A percentile compares a stretch with the other conserved stretches of the same genome.
These are phyloP conservation scores for Columba janthina DNA, from an alignment of 2,113 vertebrate genomes.

Conservation along the genomic window DNA sequence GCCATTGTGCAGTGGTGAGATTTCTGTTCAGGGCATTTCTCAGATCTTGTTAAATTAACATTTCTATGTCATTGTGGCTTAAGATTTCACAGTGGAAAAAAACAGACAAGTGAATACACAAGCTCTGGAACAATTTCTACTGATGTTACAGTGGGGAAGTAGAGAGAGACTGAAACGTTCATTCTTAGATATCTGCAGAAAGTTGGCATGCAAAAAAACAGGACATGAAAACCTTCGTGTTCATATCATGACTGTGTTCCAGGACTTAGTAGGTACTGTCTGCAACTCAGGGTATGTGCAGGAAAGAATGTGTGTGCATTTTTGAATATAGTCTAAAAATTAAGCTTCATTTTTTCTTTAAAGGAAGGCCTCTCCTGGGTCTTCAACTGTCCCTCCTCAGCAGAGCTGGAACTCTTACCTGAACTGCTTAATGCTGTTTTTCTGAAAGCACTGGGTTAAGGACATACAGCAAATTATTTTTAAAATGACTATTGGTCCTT, in stretches of 20 bases:
- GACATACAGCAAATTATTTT: background rate
- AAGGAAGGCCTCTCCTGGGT: background rate
- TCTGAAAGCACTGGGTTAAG: background rate
- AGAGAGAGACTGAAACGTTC: background rate
- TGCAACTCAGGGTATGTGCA: background rate
- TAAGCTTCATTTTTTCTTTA: background rate
- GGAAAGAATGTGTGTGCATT: background rate
- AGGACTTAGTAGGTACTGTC: background rate
- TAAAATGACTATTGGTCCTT: background rate
- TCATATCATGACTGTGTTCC: background rate
- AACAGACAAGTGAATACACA: background rate
- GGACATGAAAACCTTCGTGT: background rate
- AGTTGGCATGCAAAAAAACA: background rate
- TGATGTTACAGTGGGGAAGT: background rate
- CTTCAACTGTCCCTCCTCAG: background rate
- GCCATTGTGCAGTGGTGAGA: background rate
- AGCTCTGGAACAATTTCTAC: background rate
- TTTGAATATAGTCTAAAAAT: background rate
- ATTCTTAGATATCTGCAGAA: background rate
- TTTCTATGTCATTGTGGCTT: background rate
- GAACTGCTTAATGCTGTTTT: background rate
- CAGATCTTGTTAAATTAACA: background rate
- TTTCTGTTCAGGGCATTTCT: background rate
- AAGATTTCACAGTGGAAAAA: background rate
- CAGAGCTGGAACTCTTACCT: background rate